A percentile compares a stretch with the other conserved stretches of the same genome.
Evolutionary conservation across 1,140 invertebrate genomes (phyloP).

Genomic region (Zaprionus inermis): DNA sequence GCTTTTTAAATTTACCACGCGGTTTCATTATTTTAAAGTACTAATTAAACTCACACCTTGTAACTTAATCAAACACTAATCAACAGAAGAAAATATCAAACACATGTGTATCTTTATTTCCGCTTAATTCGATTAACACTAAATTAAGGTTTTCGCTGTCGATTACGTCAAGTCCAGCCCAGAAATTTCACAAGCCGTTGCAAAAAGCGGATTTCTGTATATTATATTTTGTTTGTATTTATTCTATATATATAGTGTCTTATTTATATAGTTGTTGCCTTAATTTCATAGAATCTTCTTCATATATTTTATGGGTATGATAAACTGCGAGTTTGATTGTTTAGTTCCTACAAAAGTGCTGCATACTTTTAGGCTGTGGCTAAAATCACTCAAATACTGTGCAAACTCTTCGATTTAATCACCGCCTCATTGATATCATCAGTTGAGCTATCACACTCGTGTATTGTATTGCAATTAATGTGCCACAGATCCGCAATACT

Average conservation of each 20-base stretch:
- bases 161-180: slow-evolving; percentile 10
- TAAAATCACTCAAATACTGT: slow-evolving; percentile 50
- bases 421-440: slow-evolving; percentile 34
- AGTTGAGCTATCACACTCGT: slow-evolving; percentile 27
- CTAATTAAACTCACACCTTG: slow-evolving; percentile 45
- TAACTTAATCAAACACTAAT: slow-evolving; percentile 18
- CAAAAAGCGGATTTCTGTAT: slow-evolving; percentile 3
- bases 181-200: slow-evolving; percentile 11
- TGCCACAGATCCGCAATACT: slow-evolving; percentile 78
- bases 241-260: not conserved
- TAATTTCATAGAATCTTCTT: not conserved
- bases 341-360: slow-evolving; percentile 11
- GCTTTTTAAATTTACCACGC: slow-evolving; percentile 1
- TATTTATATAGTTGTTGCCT: not conserved
- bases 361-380: slow-evolving; percentile 49
- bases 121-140: slow-evolving; percentile 55
- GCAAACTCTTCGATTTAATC: slow-evolving; percentile 48
- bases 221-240: not conserved
- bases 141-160: slow-evolving; percentile 9
- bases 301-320: slow-evolving; percentile 1
- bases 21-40: slow-evolving; percentile 21
- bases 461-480: slow-evolving; percentile 61
- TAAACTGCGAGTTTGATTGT: not conserved
- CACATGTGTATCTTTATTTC: slow-evolving; percentile 12
- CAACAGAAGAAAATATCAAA: not conserved